Base-by-base conservation (phyloP, 2,113 vertebrate species). In the Entelurus aequoreus region DNA sequence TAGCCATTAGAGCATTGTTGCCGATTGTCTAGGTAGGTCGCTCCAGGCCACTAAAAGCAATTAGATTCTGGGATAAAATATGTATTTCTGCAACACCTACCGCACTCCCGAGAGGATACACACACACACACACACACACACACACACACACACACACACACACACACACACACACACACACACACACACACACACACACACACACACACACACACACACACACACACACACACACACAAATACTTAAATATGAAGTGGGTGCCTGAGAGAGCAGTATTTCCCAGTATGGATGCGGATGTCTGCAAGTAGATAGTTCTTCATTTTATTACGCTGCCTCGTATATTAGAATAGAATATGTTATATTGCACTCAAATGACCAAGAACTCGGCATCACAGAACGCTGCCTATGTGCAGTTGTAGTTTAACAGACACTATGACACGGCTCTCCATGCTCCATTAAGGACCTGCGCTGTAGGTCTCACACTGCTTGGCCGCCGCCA, bases 11-110 rank as follows among this genome's bases (percentile, higher is more conserved):
- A 79, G 63, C 68, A 51, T 69, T 55, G 52, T 72, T 82, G 68
- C 70, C 71, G 73, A 85, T 81, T 85, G 85, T 88, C 82, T 86
- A 28, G 69, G 65, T 84, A 74, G 82, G 82, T 74, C 19, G 87
- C 88, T 84, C 74, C 63, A 75, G 86, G 88, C 86, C 73, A 86
- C 79, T 82, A 84, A 87, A 87, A 80, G 84, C 83, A 87, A 88
- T 88, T 88, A 88, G 75, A 86, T 81, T 77, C 76, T 51, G 37
- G 58, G 74, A 79, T 88, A 72, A 86, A 88, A 85, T 86, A 88
- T 88, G 83, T 88, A 88, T 89, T 88, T 85, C 72, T 74, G 75
- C 83, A 86, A 84, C 81, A 86, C 81, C 84, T 83, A 78, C 84
- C 76, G 81, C 62, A 81, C 75, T 76, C 69, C 66, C 62, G 67